These are phyloP conservation scores for Lathamus discolor DNA, from an alignment of 2,113 vertebrate genomes.

Conservation along the genomic window DNA sequence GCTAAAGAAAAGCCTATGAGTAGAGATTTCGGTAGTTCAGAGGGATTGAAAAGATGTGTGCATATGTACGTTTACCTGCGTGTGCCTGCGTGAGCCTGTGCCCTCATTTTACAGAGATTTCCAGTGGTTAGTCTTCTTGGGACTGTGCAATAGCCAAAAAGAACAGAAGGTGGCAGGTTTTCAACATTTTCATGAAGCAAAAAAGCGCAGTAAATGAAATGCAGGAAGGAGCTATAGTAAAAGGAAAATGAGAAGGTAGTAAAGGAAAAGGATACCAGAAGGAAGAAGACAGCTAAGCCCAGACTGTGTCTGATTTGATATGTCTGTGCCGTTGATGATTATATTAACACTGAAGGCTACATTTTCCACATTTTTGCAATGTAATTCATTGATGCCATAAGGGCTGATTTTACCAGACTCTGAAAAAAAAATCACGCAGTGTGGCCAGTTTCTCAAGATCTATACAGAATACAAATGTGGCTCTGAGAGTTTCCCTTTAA, in stretches of 20 bases:
- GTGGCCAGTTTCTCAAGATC: background rate
- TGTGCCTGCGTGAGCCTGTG: background rate
- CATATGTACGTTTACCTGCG: fast-evolving
- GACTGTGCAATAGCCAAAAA: background rate
- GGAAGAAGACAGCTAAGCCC: background rate
- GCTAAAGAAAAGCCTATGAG: background rate
- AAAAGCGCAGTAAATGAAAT: background rate
- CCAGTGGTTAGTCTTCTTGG: background rate
- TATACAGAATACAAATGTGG: background rate
- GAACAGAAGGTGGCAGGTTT: slow-evolving; percentile 15
- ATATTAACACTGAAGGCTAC: background rate
- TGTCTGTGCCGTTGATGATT: background rate
- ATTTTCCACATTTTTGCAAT: background rate
- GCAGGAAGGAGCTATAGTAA: background rate
- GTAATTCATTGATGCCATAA: background rate
- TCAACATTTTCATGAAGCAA: background rate
- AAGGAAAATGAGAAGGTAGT: background rate
- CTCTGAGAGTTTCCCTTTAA: background rate
- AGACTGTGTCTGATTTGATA: background rate
- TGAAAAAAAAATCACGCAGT: background rate
- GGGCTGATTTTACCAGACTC: background rate
- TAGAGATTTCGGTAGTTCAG: background rate
- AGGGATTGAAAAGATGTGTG: background rate
- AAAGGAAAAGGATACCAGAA: background rate
- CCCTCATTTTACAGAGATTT: fast-evolving